Percentiles rank a stretch among this genome's conserved stretches.
Evolutionary conservation across 2,113 vertebrate genomes (phyloP).

Genomic region (Rhinoderma darwinii): DNA sequence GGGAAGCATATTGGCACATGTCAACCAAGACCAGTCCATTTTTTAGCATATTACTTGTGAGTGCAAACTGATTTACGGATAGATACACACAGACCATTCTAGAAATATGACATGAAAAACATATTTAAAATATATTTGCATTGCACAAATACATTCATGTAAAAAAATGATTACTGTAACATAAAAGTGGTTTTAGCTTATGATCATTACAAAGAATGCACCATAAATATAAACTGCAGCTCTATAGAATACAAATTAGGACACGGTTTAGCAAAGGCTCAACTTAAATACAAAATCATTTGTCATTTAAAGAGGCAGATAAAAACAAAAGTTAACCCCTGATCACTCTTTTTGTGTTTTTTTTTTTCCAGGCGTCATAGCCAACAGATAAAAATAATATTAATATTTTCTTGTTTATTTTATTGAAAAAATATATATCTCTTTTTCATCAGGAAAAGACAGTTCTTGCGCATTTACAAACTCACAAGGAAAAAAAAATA

Average conservation of each 20-base stretch:
- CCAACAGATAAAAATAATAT: slow-evolving; percentile 59
- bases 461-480: slow-evolving; percentile 58
- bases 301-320: slow-evolving; percentile 54
- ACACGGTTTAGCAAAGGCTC: slow-evolving; percentile 37
- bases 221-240: slow-evolving; percentile 55
- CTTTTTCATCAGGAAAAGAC: slow-evolving; percentile 58
- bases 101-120: slow-evolving; percentile 34
- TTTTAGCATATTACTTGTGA: not conserved
- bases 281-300: slow-evolving; percentile 47
- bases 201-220: slow-evolving; percentile 52
- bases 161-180: slow-evolving; percentile 42
- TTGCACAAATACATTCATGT: slow-evolving; percentile 52
- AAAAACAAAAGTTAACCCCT: slow-evolving; percentile 43
- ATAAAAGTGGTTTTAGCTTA: slow-evolving; percentile 58
- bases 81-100: slow-evolving; percentile 8
- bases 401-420: slow-evolving; percentile 61
- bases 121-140: slow-evolving; percentile 13
- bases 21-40: not conserved
- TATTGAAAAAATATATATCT: slow-evolving; percentile 59
- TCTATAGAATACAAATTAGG: slow-evolving; percentile 41
- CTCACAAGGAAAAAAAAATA: slow-evolving; percentile 53
- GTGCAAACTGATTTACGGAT: not conserved
- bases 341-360: slow-evolving; percentile 25
- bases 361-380: slow-evolving; percentile 40
- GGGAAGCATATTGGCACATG: not conserved